Conservation (phyloP, 2,888 invertebrate genomes). For the Chalcis sispes region DNA sequence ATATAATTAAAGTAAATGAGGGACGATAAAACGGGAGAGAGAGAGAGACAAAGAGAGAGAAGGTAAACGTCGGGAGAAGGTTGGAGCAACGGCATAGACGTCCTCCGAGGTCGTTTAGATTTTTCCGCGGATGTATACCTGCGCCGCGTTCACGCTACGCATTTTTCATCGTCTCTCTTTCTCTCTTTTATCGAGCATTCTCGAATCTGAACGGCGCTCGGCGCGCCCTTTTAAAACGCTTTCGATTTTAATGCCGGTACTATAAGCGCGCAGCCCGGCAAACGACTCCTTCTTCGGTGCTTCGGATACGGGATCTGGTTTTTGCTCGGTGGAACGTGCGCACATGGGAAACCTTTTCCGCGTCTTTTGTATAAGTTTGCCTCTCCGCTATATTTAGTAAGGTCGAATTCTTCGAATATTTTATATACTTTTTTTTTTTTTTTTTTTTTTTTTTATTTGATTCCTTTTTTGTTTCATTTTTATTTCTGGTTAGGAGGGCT, state of each 20-base stretch:
- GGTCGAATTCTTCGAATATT: too few species aligned
- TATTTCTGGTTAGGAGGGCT: too few species aligned
- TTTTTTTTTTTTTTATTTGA: too few species aligned
- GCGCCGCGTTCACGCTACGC: neutral
- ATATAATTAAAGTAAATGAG: slow-evolving; percentile 36
- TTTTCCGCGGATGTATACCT: slow-evolving; percentile 33
- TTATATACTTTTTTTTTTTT: too few species aligned
- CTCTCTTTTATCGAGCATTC: neutral
- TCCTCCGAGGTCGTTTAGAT: slow-evolving; percentile 60
- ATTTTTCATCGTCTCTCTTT: neutral
- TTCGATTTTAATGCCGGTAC: slow-evolving; percentile 34
- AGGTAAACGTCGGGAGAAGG: slow-evolving; percentile 60
- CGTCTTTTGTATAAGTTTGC: too few species aligned
- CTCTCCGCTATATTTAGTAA: too few species aligned
- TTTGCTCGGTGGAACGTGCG: too few species aligned
- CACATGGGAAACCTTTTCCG: too few species aligned
- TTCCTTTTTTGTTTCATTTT: too few species aligned
- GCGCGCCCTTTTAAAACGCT: slow-evolving; percentile 43
- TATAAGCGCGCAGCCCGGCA: too few species aligned
- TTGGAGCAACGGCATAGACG: slow-evolving; percentile 45
- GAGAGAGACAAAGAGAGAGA: slow-evolving; percentile 37
- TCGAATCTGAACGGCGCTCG: slow-evolving; percentile 22
- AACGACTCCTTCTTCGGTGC: too few species aligned
- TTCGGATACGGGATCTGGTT: too few species aligned
- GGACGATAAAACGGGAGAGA: neutral